Percentiles rank a stretch among this genome's conserved stretches.
Conservation (phyloP, 2,113 vertebrate genomes). For the Brienomyrus brachyistius region DNA sequence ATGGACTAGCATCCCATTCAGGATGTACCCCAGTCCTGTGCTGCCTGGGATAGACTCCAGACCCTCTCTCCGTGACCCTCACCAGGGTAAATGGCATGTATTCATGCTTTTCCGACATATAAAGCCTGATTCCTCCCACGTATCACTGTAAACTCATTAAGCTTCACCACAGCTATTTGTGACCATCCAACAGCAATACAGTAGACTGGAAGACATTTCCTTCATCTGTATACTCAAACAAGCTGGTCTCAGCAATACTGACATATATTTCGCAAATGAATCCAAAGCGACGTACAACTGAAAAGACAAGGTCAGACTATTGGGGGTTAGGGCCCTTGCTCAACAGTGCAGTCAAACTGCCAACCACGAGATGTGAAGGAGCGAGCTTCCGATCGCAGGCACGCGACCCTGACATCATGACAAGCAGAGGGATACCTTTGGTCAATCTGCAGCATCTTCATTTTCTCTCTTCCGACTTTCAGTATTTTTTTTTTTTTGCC, state of each 20-base stretch:
- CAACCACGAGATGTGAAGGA: background rate
- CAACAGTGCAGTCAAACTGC: background rate
- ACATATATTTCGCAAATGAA: background rate
- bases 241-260: background rate
- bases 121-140: background rate
- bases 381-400: background rate
- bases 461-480: background rate
- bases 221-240: background rate
- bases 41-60: background rate
- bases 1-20: background rate
- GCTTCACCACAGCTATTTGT: background rate
- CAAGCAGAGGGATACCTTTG: background rate
- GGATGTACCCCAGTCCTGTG: background rate
- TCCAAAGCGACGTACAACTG: background rate
- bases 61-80: background rate
- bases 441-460: background rate
- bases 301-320: background rate
- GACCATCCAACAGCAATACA: background rate
- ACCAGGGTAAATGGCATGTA: background rate
- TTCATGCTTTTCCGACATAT: background rate
- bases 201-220: background rate
- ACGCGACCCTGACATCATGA: background rate
- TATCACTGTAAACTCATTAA: background rate
- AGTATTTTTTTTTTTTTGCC: background rate
- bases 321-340: background rate